These are phyloP conservation scores for Sesamia inferens DNA, from an alignment of 2,888 invertebrate genomes.

Conservation along the genomic window DNA sequence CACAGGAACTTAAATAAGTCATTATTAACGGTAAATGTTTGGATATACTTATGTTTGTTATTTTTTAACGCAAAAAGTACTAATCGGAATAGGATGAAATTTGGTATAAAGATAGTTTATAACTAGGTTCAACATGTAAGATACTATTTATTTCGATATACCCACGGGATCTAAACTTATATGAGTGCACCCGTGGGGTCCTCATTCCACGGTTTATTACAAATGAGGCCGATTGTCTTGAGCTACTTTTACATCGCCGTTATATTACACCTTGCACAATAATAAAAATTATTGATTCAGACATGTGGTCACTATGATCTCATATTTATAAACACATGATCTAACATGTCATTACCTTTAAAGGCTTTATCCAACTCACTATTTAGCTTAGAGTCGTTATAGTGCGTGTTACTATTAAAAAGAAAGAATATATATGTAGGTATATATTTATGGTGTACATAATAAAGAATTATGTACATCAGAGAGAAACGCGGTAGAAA, in stretches of 20 bases:
- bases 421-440: background rate
- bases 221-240: background rate
- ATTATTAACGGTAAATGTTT: too few relatives aligned
- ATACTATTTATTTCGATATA: too few relatives aligned
- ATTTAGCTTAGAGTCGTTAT: background rate
- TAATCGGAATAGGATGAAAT: too few relatives aligned
- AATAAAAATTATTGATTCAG: slow-evolving; percentile 23
- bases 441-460: background rate
- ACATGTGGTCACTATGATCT: slow-evolving; percentile 44
- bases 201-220: background rate
- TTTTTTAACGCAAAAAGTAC: too few relatives aligned
- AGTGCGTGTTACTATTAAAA: background rate
- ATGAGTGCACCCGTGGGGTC: too few relatives aligned
- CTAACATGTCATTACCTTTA: slow-evolving; percentile 4
- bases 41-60: too few relatives aligned
- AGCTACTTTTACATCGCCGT: background rate
- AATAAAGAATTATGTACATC: background rate
- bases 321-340: slow-evolving; percentile 23
- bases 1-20: too few relatives aligned
- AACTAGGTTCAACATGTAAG: too few relatives aligned
- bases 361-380: background rate
- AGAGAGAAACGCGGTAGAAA: too few relatives aligned
- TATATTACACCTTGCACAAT: slow-evolving; percentile 24
- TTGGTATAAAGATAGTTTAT: too few relatives aligned
- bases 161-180: too few relatives aligned